Percentiles rank a stretch among this genome's conserved stretches.
Evolutionary conservation across 2,888 invertebrate species (phyloP).

Genomic region (Drosophila flavopinicola): DNA sequence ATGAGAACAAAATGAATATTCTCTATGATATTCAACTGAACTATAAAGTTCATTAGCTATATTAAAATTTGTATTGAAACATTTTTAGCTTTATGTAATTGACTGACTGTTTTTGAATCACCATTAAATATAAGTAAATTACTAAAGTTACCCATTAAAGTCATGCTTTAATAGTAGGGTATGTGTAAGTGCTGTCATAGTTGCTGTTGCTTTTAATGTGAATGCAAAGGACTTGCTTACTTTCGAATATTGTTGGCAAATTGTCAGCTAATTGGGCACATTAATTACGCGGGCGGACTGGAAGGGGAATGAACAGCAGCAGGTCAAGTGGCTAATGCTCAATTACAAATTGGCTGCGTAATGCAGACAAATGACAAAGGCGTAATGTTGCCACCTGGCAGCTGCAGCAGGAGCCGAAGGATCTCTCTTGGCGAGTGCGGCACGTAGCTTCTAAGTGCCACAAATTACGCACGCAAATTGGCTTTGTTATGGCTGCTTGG

Average conservation of each 20-base stretch:
- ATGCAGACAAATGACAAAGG: constrained; percentile 77
- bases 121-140: too few relatives aligned
- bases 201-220: not conserved
- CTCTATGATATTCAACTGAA: too few relatives aligned
- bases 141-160: not conserved
- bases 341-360: constrained; percentile 72
- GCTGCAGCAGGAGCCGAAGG: constrained; percentile 13
- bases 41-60: too few relatives aligned
- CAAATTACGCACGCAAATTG: constrained; percentile 81
- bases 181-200: not conserved
- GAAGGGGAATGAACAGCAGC: too few relatives aligned
- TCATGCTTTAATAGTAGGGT: not conserved
- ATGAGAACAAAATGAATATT: too few relatives aligned
- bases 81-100: too few relatives aligned
- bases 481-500: constrained; percentile 61
- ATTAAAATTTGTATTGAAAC: too few relatives aligned
- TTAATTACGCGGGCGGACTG: constrained; percentile 74
- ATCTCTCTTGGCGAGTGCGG: constrained; percentile 42
- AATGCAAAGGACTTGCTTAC: constrained; percentile 10
- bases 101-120: too few relatives aligned
- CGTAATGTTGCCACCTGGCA: constrained; percentile 58
- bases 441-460: constrained; percentile 74
- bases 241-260: constrained; percentile 33
- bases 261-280: constrained; percentile 64
- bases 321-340: constrained; percentile 56